Base-by-base conservation (phyloP, 2,797 vertebrate species). In the Dendrocincla fuliginosa region DNA sequence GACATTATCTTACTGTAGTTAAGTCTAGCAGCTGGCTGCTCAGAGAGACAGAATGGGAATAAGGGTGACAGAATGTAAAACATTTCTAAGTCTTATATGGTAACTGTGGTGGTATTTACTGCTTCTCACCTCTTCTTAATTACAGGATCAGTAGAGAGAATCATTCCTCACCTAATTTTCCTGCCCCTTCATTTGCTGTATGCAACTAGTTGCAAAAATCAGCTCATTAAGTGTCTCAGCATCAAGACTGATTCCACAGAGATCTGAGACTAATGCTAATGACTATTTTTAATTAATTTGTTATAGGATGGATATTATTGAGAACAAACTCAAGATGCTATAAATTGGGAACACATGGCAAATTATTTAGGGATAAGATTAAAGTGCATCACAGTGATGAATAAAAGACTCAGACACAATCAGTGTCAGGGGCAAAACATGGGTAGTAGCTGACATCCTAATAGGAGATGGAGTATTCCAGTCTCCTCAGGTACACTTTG, bases 21-120 rank as follows among this genome's bases (percentile, higher is more conserved):
- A 96, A 90, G 93, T 95, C 96, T 96, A 95, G 92, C 95, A 96
- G 77, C 95, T 97, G 96, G 80, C 69, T 95, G 83, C 90, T 96
- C 81, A 82, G 80, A 83, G 81, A 91, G 77, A 91, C 89, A 89
- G 92, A 95, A 96, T 84, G 74, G 59, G 80, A 96, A 79, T 94
- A 93, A 96, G 61, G 90, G 85, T 81, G 95, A 90, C 84, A 89
- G 91, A 95, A 90, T 32, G 47, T 63, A 96, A 95, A 95, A 90
- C 49, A 90, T 84, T 88, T 87, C 69, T 96, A 84, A 95, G 74
- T 63, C 83, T 84, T 96, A 53, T 35, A 84, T 61, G 85, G 84
- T 79, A 96, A 94, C 52, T 91, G 73, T 12, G 33, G 50, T 85
- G 93, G 42, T 94, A 87, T 85, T 87, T 92, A 87, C 55, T 82